A percentile compares a stretch with the other conserved stretches of the same genome.
phyloP scores from a whole-genome alignment of 2,888 invertebrate genomes.

The Campoletis raptor region DNA sequence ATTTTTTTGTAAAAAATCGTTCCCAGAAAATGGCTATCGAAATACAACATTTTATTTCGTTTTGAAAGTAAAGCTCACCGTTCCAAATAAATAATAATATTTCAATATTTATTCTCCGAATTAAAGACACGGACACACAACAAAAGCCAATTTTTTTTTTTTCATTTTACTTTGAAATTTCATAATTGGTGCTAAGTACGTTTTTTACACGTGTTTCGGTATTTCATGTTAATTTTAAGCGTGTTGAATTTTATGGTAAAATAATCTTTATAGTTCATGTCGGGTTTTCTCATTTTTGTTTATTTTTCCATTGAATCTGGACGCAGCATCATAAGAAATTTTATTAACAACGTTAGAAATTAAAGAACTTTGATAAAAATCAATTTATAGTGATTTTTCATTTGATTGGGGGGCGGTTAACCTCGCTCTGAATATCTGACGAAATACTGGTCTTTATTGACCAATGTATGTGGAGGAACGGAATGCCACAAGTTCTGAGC shows the following conservation, averaged over 20 bases:
- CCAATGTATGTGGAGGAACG: constrained; percentile 18
- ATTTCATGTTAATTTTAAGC: not conserved
- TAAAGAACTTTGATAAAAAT: not conserved
- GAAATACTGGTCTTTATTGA: constrained; percentile 19
- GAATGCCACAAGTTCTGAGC: constrained; percentile 47
- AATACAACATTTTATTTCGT: too few species aligned
- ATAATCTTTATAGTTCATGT: not conserved
- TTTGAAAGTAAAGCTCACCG: not conserved
- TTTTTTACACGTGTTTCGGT: not conserved
- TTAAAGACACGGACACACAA: too few species aligned
- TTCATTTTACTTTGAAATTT: not conserved
- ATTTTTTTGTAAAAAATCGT: constrained; percentile 5
- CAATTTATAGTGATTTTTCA: constrained; percentile 21
- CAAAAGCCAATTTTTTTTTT: too few species aligned
- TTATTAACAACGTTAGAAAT: not conserved
- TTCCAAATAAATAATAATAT: not conserved
- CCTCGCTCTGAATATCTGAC: constrained; percentile 63
- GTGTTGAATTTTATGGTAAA: not conserved
- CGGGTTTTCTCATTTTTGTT: not conserved
- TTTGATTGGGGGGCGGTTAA: constrained; percentile 53
- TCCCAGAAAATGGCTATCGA: not conserved
- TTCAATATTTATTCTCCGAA: not conserved
- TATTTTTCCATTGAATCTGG: not conserved
- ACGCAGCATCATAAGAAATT: not conserved
- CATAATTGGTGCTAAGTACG: not conserved